Conservation (phyloP, 1,140 invertebrate genomes). For the Reticulitermes speratus region DNA sequence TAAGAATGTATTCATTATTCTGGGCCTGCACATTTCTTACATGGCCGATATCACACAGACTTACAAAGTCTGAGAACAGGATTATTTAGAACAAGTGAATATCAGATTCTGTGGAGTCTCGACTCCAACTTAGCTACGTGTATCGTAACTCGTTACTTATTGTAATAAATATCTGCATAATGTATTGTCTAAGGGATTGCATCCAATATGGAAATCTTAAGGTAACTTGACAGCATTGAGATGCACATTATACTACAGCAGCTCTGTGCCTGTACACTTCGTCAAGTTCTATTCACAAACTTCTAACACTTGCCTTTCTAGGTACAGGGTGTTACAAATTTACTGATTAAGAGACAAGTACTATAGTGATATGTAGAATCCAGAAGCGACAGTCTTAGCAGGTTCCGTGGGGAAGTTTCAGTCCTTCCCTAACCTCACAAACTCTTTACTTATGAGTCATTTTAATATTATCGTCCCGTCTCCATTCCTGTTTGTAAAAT, state of each 20-base stretch:
- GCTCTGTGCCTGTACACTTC: not conserved
- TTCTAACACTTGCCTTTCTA: not conserved
- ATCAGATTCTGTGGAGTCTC: not conserved
- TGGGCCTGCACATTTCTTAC: no score
- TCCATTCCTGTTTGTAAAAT: no score
- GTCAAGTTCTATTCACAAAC: not conserved
- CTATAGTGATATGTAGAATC: no score
- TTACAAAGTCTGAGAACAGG: no score
- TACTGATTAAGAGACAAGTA: no score
- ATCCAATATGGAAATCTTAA: not conserved
- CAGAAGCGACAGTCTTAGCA: no score
- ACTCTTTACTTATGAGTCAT: no score
- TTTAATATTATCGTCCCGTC: no score
- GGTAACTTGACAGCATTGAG: not conserved
- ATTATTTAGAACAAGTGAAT: not conserved
- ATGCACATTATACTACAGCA: not conserved
- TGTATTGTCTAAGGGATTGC: not conserved
- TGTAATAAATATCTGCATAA: slow-evolving; percentile 5
- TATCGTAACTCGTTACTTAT: not conserved
- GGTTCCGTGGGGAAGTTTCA: no score
- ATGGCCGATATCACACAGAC: no score
- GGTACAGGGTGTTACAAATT: not conserved
- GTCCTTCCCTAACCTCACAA: no score
- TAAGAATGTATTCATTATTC: no score
- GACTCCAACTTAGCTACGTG: not conserved